Evolutionary conservation across 2,888 invertebrate genomes (phyloP).

Genomic region (Chalcis sispes): DNA sequence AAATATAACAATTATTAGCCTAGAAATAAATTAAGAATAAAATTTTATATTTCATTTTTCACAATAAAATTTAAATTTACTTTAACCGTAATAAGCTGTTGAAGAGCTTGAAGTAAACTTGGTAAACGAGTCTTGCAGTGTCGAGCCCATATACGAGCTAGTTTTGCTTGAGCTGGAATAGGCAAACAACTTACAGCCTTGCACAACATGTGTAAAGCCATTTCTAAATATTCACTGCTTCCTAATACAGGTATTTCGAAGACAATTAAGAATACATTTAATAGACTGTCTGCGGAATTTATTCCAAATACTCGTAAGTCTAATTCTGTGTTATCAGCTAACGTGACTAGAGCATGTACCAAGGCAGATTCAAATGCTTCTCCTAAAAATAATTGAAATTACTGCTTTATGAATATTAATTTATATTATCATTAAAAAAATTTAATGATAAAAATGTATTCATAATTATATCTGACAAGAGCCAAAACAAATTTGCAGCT

Average conservation of each 20-base stretch:
- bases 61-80: conserved; percentile 59
- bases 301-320: conserved; percentile 81
- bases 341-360: conserved; percentile 84
- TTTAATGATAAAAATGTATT: not conserved
- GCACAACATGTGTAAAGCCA: conserved; percentile 87
- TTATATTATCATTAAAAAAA: not conserved
- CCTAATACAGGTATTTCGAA: conserved; percentile 87
- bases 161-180: conserved; percentile 84
- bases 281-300: conserved; percentile 78
- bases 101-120: conserved; percentile 85
- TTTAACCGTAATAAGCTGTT: conserved; percentile 91
- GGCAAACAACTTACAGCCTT: conserved; percentile 86
- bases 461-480: not conserved
- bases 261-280: conserved; percentile 83
- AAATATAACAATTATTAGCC: conserved; percentile 16
- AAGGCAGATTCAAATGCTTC: conserved; percentile 81
- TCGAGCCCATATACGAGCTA: conserved; percentile 88
- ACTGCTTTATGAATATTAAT: not conserved
- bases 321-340: conserved; percentile 85
- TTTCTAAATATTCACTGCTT: conserved; percentile 88
- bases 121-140: conserved; percentile 81
- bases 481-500: conserved; percentile 17
- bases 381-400: conserved; percentile 68
- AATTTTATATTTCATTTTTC: not conserved
- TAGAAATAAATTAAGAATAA: not conserved